These are phyloP conservation scores for Procambarus virginalis DNA, from an alignment of 1,140 invertebrate genomes.

Conservation along the genomic window DNA sequence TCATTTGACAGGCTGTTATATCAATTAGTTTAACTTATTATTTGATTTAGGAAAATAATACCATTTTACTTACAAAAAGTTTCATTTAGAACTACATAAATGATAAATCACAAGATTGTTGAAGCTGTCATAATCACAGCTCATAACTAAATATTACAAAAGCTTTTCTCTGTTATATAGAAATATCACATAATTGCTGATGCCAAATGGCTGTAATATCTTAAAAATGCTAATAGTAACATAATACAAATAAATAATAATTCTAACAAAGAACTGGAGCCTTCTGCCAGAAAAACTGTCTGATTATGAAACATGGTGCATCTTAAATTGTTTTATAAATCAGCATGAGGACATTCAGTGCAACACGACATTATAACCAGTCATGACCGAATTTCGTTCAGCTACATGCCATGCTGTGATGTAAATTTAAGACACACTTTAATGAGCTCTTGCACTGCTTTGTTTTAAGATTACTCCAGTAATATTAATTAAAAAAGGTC, in stretches of 20 bases:
- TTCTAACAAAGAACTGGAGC: not conserved
- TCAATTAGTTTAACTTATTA: not conserved
- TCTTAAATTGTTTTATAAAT: not conserved
- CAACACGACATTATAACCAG: not conserved
- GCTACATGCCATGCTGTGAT: not conserved
- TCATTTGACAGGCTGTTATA: no score
- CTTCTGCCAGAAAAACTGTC: not conserved
- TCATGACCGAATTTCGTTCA: not conserved
- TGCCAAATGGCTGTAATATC: constrained; percentile 33
- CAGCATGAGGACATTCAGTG: not conserved
- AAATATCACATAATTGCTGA: constrained; percentile 50
- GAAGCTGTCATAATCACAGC: constrained; percentile 55
- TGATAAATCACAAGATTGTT: constrained; percentile 55
- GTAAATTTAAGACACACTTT: no score
- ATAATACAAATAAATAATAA: not conserved
- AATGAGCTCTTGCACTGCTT: no score
- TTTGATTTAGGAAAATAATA: not conserved
- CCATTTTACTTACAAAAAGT: constrained; percentile 22
- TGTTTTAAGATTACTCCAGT: no score
- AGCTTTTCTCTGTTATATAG: constrained; percentile 44
- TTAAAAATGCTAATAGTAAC: not conserved
- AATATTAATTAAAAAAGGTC: no score
- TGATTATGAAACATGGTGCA: not conserved
- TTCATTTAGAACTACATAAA: constrained; percentile 49
- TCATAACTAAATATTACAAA: constrained; percentile 55